A percentile compares a stretch with the other conserved stretches of the same genome.
Evolutionary conservation across 1,140 invertebrate species (phyloP).

Genomic region (Pemphigus obesinymphae): DNA sequence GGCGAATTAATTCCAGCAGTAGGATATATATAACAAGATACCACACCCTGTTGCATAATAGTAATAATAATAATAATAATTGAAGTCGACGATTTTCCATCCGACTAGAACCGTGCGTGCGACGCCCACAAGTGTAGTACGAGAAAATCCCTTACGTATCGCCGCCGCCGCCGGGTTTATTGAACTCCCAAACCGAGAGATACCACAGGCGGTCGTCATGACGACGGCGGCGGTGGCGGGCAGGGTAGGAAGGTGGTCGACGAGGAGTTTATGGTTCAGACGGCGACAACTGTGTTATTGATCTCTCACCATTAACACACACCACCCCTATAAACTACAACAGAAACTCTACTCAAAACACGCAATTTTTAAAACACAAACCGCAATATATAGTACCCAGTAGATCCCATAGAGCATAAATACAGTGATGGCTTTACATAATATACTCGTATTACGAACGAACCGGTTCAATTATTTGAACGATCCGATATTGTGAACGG

Average conservation of each 20-base stretch:
- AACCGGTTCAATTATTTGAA: no score
- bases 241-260: background rate
- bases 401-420: no score
- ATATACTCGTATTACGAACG: no score
- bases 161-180: background rate
- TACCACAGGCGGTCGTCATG: conserved; percentile 31
- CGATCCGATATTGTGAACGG: no score
- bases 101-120: no score
- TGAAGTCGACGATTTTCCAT: background rate
- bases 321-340: background rate
- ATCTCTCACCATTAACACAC: conserved; percentile 37
- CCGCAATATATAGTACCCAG: no score
- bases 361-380: conserved; percentile 11
- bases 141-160: conserved; percentile 7
- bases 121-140: background rate
- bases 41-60: conserved; percentile 33
- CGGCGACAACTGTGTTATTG: conserved; percentile 41
- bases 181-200: conserved; percentile 11
- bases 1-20: background rate
- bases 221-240: background rate
- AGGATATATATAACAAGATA: background rate
- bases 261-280: conserved; percentile 37
- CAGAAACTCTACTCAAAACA: conserved; percentile 9
- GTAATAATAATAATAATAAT: background rate
- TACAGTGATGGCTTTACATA: no score